Base-by-base conservation (phyloP, 2,113 vertebrate species). In the Otolemur garnettii region DNA sequence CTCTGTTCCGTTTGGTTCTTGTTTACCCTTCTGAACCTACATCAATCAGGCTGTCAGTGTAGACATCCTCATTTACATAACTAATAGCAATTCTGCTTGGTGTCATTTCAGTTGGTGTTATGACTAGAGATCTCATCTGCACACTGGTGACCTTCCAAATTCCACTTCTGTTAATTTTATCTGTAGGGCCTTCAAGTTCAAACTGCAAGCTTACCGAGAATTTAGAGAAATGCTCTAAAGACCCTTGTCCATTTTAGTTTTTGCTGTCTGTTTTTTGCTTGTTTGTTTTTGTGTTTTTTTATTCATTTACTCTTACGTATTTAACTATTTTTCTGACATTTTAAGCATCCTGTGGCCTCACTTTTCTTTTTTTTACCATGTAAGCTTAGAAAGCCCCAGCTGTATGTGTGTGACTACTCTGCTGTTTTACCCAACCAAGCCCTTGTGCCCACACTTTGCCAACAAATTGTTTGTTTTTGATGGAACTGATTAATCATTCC, bases 131-230 rank as follows among this genome's bases (percentile, higher is more conserved):
- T 68, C 88, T 93, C 77, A 78, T 75, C 77, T 87, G 92, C 12
- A 59, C 82, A n/a, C n/a, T 38, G 82, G 84, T 91, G 83, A 87
- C 90, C 98, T 98, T 98, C 92, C 94, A 96, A 60, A 83, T 90
- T 78, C 93, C 87, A 93, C 90, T 93, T 95, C 21, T 45, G 75
- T 88, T 97, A 80, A 95, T 92, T 10, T 7, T 50, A 95, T 98
- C 96, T 1, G 5, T 57, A 79, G 80, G 57, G 45, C 80, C 88
- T 94, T 98, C 83, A 97, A 69, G 90, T 87, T 93, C 88, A 81
- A 88, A 55, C 17, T 1, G 24, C n/a, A 92, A 64, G 30, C 62
- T 86, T 88, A 38, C 53, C 86, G 0, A 2, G 1, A 93, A 28
- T 97, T 94, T 80, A 69, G 64, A 94, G 89, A 96, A 97, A 97